phyloP scores from a whole-genome alignment of 2,113 vertebrate species.

The Dolichallabes microphthalmus region DNA sequence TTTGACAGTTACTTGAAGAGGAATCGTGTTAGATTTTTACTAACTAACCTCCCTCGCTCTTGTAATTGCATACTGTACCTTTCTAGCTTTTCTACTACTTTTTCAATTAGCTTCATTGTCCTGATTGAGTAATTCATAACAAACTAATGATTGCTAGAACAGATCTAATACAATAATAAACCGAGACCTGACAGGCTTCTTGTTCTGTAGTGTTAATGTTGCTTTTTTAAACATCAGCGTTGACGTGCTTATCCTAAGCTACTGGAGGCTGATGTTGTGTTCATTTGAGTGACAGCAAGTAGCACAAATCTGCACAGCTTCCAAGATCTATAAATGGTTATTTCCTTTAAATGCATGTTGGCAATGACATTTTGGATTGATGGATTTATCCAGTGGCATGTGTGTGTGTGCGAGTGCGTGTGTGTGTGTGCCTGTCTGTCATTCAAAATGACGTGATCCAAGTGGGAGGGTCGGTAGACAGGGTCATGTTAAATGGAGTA shows the following conservation, averaged over 20 bases:
- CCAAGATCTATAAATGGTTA: constrained; percentile 13
- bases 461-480: constrained; percentile 8
- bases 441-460: constrained; percentile 1
- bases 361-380: neutral
- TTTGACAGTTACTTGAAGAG: neutral
- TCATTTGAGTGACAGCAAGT: constrained; percentile 12
- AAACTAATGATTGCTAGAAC: neutral
- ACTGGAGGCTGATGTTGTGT: neutral
- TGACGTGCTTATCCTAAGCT: neutral
- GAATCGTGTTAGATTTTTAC: neutral
- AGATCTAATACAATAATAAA: neutral
- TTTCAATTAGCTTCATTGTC: neutral
- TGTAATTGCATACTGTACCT: neutral
- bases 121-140: neutral
- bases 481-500: constrained; percentile 34
- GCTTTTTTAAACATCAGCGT: neutral
- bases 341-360: constrained; percentile 12
- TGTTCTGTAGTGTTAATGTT: neutral
- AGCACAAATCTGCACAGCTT: constrained; percentile 15
- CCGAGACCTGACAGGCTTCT: neutral
- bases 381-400: neutral
- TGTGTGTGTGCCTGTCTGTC: neutral
- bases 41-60: neutral
- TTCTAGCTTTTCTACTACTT: neutral
- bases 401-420: neutral